A percentile compares a stretch with the other conserved stretches of the same genome.
Evolutionary conservation across 2,113 vertebrate species (phyloP).

Genomic region (Indicator maculatus): DNA sequence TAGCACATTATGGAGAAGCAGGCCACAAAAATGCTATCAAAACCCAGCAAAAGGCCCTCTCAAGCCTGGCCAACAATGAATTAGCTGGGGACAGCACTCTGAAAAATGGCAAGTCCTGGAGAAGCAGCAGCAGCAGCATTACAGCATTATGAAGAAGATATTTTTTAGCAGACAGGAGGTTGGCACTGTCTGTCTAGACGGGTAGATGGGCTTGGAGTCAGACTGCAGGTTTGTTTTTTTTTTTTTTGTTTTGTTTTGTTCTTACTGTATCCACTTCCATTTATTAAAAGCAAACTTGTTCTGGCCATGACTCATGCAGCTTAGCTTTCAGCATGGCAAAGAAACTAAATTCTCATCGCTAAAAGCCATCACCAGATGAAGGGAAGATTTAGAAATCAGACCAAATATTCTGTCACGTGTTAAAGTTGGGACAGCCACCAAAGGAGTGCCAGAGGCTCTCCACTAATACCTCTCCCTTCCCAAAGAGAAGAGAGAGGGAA

Average conservation of each 20-base stretch:
- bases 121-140: slow-evolving; percentile 36
- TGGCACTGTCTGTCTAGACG: slow-evolving; percentile 61
- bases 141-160: slow-evolving; percentile 53
- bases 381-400: slow-evolving; percentile 14
- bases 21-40: slow-evolving; percentile 43
- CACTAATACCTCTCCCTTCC: too few relatives aligned
- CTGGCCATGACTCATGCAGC: slow-evolving; percentile 61
- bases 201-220: slow-evolving; percentile 63
- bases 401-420: not conserved
- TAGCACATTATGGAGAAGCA: slow-evolving; percentile 38
- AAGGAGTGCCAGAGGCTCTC: too few relatives aligned
- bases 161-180: slow-evolving; percentile 62
- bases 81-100: slow-evolving; percentile 30
- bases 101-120: slow-evolving; percentile 34
- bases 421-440: too few relatives aligned
- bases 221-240: not conserved
- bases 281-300: slow-evolving; percentile 63
- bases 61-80: slow-evolving; percentile 37
- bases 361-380: slow-evolving; percentile 25
- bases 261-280: slow-evolving; percentile 56
- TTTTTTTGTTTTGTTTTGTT: not conserved
- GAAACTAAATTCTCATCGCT: slow-evolving; percentile 41
- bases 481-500: too few relatives aligned
- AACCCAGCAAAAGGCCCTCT: slow-evolving; percentile 24
- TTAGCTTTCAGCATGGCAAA: slow-evolving; percentile 42